Conservation (phyloP, 2,113 vertebrate species). For the Aegotheles bennettii region DNA sequence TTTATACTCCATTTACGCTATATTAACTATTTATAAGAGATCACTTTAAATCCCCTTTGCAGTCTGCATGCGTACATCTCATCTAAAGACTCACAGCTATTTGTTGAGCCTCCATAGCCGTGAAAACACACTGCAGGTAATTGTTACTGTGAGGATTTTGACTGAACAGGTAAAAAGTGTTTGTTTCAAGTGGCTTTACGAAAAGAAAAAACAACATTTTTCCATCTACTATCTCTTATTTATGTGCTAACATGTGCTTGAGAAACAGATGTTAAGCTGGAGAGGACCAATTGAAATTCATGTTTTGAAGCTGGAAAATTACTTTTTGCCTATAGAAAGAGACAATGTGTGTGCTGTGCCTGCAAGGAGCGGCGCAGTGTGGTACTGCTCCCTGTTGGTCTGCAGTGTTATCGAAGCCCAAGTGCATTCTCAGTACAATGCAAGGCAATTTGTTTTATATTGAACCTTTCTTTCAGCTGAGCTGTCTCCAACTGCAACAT, state of each 20-base stretch:
- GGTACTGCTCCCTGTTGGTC: constrained; percentile 71
- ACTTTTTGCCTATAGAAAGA: not conserved
- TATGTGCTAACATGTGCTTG: not conserved
- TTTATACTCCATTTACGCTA: not conserved
- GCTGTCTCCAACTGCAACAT: not conserved
- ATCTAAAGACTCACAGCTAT: not conserved
- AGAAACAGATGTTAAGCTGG: not conserved
- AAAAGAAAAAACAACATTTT: not conserved
- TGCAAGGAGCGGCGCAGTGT: not conserved
- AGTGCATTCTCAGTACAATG: not conserved
- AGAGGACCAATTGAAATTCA: not conserved
- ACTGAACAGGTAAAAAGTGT: not conserved
- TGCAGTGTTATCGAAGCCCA: not conserved
- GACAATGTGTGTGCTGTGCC: not conserved
- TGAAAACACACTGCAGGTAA: not conserved
- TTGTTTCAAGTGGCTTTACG: not conserved
- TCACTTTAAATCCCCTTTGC: constrained; percentile 7
- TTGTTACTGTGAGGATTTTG: not conserved
- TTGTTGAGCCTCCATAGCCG: not conserved
- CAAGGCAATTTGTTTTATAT: not conserved
- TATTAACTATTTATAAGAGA: constrained; percentile 26
- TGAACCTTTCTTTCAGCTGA: not conserved
- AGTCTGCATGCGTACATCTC: not conserved
- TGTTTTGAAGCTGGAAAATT: constrained; percentile 6
- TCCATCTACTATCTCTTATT: not conserved